These are phyloP conservation scores for Hylaeus volcanicus DNA, from an alignment of 1,140 invertebrate genomes.

Conservation along the genomic window DNA sequence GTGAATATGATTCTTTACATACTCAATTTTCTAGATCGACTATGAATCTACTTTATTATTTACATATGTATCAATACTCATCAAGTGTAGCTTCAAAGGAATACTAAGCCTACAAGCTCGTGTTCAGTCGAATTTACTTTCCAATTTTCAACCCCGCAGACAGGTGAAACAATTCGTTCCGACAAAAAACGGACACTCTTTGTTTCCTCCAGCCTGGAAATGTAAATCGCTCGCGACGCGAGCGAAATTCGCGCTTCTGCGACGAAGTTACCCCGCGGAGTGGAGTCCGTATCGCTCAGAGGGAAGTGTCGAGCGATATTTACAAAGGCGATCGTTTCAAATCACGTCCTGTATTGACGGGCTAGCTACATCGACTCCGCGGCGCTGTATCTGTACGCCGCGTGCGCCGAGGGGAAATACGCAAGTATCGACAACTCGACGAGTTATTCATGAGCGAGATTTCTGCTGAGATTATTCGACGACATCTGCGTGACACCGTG, in stretches of 20 bases:
- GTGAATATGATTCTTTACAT: no score
- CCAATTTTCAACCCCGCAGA: no score
- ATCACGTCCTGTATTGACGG: slow-evolving; percentile 26
- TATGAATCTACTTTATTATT: no score
- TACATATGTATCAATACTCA: no score
- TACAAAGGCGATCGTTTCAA: slow-evolving; percentile 53
- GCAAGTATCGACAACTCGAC: slow-evolving; percentile 38
- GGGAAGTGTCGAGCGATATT: slow-evolving; percentile 28
- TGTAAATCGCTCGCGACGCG: not conserved
- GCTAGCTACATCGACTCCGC: not conserved
- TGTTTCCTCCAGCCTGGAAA: not conserved
- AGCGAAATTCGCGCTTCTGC: not conserved
- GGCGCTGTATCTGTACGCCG: not conserved
- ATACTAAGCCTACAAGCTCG: no score
- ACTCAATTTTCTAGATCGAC: no score
- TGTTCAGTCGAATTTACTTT: no score
- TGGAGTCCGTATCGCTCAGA: not conserved
- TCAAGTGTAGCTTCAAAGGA: no score
- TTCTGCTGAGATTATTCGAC: slow-evolving; percentile 61
- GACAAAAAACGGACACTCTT: no score
- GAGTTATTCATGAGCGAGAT: slow-evolving; percentile 67
- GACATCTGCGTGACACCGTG: slow-evolving; percentile 43
- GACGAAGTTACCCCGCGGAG: slow-evolving; percentile 21
- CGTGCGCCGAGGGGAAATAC: slow-evolving; percentile 28
- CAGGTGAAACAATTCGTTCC: no score